Conservation (phyloP, 2,888 invertebrate species). For the Peribatodes rhomboidaria region DNA sequence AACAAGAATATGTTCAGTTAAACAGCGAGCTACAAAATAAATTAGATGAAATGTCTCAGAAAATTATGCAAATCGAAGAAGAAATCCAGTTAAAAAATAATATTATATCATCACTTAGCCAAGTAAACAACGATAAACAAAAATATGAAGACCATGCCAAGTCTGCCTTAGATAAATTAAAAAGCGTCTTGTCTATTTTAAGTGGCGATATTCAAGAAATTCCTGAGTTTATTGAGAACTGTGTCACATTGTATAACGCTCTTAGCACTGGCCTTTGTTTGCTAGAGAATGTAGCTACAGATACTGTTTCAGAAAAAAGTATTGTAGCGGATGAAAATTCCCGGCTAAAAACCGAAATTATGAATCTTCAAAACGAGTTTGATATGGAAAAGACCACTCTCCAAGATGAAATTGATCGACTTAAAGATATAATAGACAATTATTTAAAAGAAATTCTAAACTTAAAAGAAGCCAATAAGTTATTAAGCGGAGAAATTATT, state of each 20-base stretch:
- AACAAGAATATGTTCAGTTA: constrained; percentile 46
- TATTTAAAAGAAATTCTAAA: constrained; percentile 33
- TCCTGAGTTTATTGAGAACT: constrained; percentile 58
- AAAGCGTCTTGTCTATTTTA: constrained; percentile 57
- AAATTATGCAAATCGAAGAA: constrained; percentile 54
- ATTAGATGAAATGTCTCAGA: constrained; percentile 50
- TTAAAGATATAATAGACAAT: constrained; percentile 36
- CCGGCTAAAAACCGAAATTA: constrained; percentile 46
- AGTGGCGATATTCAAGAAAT: constrained; percentile 59
- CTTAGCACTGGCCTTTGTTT: constrained; percentile 56
- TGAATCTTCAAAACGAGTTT: constrained; percentile 38
- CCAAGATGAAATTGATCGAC: constrained; percentile 42
- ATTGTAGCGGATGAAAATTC: constrained; percentile 38
- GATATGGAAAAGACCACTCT: constrained; percentile 44
- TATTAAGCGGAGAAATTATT: constrained; percentile 23
- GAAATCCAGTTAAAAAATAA: constrained; percentile 56
- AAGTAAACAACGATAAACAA: constrained; percentile 51
- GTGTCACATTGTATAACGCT: constrained; percentile 55
- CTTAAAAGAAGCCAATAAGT: constrained; percentile 25
- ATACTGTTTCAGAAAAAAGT: constrained; percentile 58
- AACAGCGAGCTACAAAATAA: constrained; percentile 52
- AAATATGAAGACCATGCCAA: constrained; percentile 59
- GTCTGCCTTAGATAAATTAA: constrained; percentile 53
- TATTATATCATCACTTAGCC: constrained; percentile 54
- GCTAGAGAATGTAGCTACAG: constrained; percentile 57